Percentiles rank a stretch among this genome's conserved stretches.
phyloP scores from a whole-genome alignment of 2,888 invertebrate genomes.

The Doris montereyensis region DNA sequence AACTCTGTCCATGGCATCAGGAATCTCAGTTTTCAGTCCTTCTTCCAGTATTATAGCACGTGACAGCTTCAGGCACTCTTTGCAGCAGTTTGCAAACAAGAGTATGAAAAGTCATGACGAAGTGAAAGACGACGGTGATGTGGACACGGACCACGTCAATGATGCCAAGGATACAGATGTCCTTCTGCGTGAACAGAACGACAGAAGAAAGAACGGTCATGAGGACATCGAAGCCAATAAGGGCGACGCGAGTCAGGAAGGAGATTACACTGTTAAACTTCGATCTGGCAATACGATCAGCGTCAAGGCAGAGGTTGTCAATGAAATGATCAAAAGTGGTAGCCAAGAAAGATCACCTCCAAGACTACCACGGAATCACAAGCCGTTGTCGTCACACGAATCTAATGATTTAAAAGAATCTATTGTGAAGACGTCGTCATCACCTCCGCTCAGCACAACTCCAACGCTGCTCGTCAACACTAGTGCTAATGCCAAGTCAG shows the following conservation, averaged over 20 bases:
- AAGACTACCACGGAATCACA: background rate
- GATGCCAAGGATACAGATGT: too few species aligned
- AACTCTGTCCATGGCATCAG: slow-evolving; percentile 86
- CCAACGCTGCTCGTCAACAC: background rate
- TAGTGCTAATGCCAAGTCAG: background rate
- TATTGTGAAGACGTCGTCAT: too few species aligned
- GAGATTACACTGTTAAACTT: slow-evolving; percentile 17
- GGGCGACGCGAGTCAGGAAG: background rate
- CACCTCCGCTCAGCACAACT: background rate
- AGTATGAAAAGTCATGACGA: slow-evolving; percentile 37
- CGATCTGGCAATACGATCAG: slow-evolving; percentile 37
- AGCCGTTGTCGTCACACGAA: background rate
- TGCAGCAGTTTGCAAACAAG: slow-evolving; percentile 47
- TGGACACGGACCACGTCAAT: too few species aligned
- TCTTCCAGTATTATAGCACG: slow-evolving; percentile 46
- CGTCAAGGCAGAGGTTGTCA: slow-evolving; percentile 41
- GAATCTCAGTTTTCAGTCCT: slow-evolving; percentile 75
- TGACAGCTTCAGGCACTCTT: slow-evolving; percentile 47
- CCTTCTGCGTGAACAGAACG: background rate
- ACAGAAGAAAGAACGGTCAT: background rate
- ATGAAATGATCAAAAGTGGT: slow-evolving; percentile 34
- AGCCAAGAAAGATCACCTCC: background rate
- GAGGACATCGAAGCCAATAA: slow-evolving; percentile 24
- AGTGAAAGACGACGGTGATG: background rate
- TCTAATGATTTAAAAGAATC: too few species aligned